Base-by-base conservation (phyloP, 2,797 vertebrate species). In the Ciconia nigra region DNA sequence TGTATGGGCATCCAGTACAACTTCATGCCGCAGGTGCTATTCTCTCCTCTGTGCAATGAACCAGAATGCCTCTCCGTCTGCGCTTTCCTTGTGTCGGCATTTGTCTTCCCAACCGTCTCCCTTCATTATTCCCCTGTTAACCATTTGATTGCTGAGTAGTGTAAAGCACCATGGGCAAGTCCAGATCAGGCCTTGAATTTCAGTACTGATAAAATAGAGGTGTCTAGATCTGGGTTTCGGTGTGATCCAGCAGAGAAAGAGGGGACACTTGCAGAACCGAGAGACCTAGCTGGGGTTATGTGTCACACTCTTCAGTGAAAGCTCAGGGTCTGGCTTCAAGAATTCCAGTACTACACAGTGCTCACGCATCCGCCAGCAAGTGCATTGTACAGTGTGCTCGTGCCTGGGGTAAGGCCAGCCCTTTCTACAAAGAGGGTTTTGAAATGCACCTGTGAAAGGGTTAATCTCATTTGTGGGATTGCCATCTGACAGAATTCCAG, bases 1-100 rank as follows among this genome's bases (percentile, higher is more conserved):
- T 4, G 14, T 17, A 39, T 16, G 57, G 54, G 93, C 77, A 87
- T 69, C 76, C 62, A 54, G 92, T 4, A 66, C 13, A 89, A 83
- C 93, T 26, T 95, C 95, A 84, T 96, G 92, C 93, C 78, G 6
- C 14, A 9, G 59, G 31, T 71, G 39, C 14, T 92, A 15, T 29
- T 61, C 76, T 67, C 33, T 41, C 33, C 71, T 59, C 55, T 33
- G 81, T 25, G 65, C 8, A 28, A 4, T 4, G 71, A 87, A 49
- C n/a, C 41, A 25, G 33, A 26, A 9, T 18, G 25, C 62, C 58
- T 28, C 63, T 49, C 73, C 0, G 4, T 2, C 78, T 63, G 24
- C 72, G n/a, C 67, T 35, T 44, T 10, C 73, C 37, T 59, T 46
- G 41, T 14, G 42, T 18, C 2, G 1, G 9, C 47, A 6, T 61